These are phyloP conservation scores for Rosalia funebris DNA, from an alignment of 2,888 invertebrate genomes.

Conservation along the genomic window DNA sequence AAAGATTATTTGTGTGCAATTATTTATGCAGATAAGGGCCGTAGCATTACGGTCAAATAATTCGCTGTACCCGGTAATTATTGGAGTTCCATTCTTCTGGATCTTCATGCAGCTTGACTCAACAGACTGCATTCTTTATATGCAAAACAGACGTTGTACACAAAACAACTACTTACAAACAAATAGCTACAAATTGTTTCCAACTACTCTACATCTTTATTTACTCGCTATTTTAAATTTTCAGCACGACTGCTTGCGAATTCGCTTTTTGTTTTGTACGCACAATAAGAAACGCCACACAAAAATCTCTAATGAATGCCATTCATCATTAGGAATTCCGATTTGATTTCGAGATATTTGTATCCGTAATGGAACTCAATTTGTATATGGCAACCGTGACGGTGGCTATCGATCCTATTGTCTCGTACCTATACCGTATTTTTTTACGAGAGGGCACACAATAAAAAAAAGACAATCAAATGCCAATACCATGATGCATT, in stretches of 20 bases:
- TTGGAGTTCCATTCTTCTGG: slow-evolving; percentile 20
- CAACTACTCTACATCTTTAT: slow-evolving; percentile 44
- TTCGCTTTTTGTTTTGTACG: slow-evolving; percentile 3
- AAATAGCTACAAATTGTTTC: slow-evolving; percentile 52
- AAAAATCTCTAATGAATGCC: slow-evolving; percentile 4
- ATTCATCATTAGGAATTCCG: neutral
- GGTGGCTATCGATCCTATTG: no score
- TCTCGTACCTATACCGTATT: no score
- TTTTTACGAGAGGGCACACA: no score
- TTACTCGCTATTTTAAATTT: slow-evolving; percentile 39
- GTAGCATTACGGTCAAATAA: slow-evolving; percentile 27
- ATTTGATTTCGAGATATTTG: slow-evolving; percentile 5
- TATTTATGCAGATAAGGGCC: slow-evolving; percentile 42
- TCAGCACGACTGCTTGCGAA: slow-evolving; percentile 27
- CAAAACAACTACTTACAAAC: slow-evolving; percentile 46
- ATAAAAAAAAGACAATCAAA: no score
- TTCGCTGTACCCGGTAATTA: slow-evolving; percentile 29
- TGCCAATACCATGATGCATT: no score
- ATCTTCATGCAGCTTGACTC: slow-evolving; percentile 34
- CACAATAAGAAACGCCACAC: neutral
- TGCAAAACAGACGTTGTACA: slow-evolving; percentile 50
- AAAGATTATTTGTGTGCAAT: slow-evolving; percentile 37
- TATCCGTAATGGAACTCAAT: neutral
- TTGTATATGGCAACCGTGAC: neutral
- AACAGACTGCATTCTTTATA: slow-evolving; percentile 52